Evolutionary conservation across 35 echinoderm and acorn worm genomes (phyloP).

Genomic region (Ophioderma brevispina): DNA sequence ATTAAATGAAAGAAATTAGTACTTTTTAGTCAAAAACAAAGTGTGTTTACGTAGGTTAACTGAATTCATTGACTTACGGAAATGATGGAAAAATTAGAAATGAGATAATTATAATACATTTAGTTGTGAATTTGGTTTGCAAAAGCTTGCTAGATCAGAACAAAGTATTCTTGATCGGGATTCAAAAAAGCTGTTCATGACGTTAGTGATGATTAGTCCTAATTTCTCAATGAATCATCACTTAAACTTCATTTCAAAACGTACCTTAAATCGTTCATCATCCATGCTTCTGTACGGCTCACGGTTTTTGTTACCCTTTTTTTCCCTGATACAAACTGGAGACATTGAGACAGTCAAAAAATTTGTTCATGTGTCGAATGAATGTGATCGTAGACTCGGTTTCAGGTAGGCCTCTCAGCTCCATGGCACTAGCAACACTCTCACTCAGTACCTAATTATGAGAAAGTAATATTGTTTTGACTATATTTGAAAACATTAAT

Average conservation of each 20-base stretch:
- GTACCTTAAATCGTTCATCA: neutral
- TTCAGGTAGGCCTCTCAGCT: neutral
- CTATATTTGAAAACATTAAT: too few relatives aligned
- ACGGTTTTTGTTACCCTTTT: neutral
- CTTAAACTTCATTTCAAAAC: neutral
- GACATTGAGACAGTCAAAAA: slow-evolving; percentile 50
- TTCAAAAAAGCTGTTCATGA: neutral
- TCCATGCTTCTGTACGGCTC: neutral
- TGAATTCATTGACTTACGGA: too few relatives aligned
- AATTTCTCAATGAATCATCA: neutral
- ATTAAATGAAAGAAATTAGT: neutral
- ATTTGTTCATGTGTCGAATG: slow-evolving; percentile 22
- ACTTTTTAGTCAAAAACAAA: too few relatives aligned
- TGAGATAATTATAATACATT: neutral
- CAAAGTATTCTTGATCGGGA: neutral
- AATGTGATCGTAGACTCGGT: slow-evolving; percentile 24
- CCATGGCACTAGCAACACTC: slow-evolving; percentile 50
- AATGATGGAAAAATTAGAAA: neutral
- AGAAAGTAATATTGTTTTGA: neutral
- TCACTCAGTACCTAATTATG: slow-evolving; percentile 47
- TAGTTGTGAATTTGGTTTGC: neutral
- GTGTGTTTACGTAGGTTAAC: too few relatives aligned
- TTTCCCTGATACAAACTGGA: neutral
- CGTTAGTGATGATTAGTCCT: neutral
- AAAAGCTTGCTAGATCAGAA: neutral